Base-by-base conservation (phyloP, 2,888 invertebrate genomes). In the Torymus auratus region DNA sequence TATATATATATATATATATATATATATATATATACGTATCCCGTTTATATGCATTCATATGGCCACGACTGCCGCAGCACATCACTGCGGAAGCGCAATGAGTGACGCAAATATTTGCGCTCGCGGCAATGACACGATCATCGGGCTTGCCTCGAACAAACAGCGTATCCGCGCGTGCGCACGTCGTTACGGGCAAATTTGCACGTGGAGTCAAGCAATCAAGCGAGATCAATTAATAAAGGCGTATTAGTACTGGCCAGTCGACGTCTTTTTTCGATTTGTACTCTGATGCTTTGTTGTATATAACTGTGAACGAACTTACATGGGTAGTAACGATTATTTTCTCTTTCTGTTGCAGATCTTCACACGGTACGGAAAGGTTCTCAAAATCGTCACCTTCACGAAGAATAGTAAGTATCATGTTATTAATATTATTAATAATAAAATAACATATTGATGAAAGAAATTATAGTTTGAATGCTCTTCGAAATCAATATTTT, bases 331-430 rank as follows among this genome's bases (percentile, higher is more conserved):
- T 41, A 41, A 41, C 41, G 41, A 7, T 41, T 41, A 41, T 41
- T 41, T 41, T n/a, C 67, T 12, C 50, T 84, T 81, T 87, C 12
- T 88, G 85, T 94, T 93, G 88, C 96, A 99, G 94, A 98, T 99
- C 92, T 99, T 99, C 94, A 97, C 98, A 88, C 95, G 99, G 87
- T 99, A 97, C 92, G 99, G 99, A 88, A 99, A 98, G 93, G 99
- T 99, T 89, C 94, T 99, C 90, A 99, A 99, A 93, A 99, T 99
- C 89, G 99, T 99, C 91, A 99, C 99, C 87, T 99, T 99, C 93
- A 99, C 98, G 89, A 99, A 99, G 94, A 99, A 99, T 92, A 98
- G 99, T 98, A 94, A 96, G 97, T 95, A 81, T 13, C 3, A 0
- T n/a, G 17, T 15, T 60, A 11, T 58, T 23, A 0, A 56, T 23